phyloP scores from a whole-genome alignment of 2,797 vertebrate genomes.

The Enteromius anoplus region DNA sequence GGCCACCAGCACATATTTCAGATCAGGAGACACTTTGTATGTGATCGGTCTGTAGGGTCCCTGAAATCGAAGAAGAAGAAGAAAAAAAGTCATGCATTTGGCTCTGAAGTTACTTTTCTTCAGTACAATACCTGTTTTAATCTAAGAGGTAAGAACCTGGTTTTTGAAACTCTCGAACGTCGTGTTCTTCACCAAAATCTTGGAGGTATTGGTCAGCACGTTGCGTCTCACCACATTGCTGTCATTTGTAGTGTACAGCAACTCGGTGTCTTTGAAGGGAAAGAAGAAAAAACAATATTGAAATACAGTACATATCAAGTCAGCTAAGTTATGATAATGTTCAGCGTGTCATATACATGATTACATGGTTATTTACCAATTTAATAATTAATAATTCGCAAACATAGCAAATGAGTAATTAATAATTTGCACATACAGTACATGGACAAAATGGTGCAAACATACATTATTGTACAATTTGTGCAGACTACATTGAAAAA shows the following conservation, averaged over 20 bases:
- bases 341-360: background rate
- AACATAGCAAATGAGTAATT: background rate
- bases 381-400: background rate
- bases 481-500: background rate
- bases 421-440: background rate
- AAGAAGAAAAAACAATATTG: background rate
- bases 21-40: conserved; percentile 92
- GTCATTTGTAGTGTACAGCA: conserved; percentile 85
- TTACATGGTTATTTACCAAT: background rate
- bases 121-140: background rate
- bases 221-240: conserved; percentile 86
- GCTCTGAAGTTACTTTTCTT: background rate
- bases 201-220: conserved; percentile 77
- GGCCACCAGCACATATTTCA: conserved; percentile 88
- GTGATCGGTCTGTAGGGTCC: conserved; percentile 84
- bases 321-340: background rate
- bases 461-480: background rate
- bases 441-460: background rate
- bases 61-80: conserved; percentile 66
- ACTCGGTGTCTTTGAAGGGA: conserved; percentile 81
- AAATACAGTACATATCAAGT: background rate
- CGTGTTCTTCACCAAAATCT: conserved; percentile 86
- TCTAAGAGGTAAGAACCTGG: conserved; percentile 2
- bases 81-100: background rate
- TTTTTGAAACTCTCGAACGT: conserved; percentile 88